Evolutionary conservation across 2,888 invertebrate species (phyloP), one percentile per base, ranked within the genome.

Genomic region (Diadromus collaris): DNA sequence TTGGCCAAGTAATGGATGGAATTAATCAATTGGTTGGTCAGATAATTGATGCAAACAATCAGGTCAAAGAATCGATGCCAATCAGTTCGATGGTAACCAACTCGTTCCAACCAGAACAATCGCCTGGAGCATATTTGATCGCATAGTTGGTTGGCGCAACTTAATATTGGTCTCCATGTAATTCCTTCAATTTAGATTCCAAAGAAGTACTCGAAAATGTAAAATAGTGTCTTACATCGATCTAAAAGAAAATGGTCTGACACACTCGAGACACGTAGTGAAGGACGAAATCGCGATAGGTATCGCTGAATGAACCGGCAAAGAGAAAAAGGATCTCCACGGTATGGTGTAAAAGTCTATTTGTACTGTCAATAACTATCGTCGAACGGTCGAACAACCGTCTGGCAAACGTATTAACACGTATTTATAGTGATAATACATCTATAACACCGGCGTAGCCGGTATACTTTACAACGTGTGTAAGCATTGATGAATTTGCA

Each of bases 401-500:
- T 27, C 16, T 32, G 38, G 24, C 48, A 67, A 65, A 51, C 24
- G 54, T 67, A 54, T 67, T 54, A 54, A 67, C 67, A 54, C 34
- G 67, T 67, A 51, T 54, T 54, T 38, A 67, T 38, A 67, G 13
- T 54, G 48, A 54, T 67, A 24, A 19, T 54, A 34, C 21, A 48
- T 54, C 21, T 54, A 67, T 67, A 65, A 51, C 38, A 24, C 51
- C 13, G 29, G 27, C 54, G 24, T 27, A 29, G 24, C n/a, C 34
- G 21, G 44, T 38, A 16, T 60, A 60, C 32, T 60, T 60, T 60
- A 34, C 58, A 54, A 27, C 27, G 54, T 27, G 27, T 27, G 54
- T 54, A 54, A 54, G 54, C 54, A 54, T 54, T 67, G 68, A 68
- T 68, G 44, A 68, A 68, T 68, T 68, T 29, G 56, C 68, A 68